Conservation (phyloP, 2,797 vertebrate species). For the Platyrinchus mystaceus region DNA sequence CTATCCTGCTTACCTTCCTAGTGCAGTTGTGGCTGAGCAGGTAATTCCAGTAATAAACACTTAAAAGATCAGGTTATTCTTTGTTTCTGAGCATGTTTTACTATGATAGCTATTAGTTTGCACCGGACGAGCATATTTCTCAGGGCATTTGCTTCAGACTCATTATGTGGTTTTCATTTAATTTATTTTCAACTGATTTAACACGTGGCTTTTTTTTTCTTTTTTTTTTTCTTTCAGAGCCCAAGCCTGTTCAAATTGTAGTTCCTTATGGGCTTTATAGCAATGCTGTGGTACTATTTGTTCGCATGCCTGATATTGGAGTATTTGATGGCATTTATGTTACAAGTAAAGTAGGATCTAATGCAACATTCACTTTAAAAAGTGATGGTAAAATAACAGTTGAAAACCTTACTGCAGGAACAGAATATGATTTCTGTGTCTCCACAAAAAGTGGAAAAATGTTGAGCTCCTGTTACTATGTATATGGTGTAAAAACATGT, state of each 20-base stretch:
- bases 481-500: conserved; percentile 81
- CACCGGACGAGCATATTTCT: neutral
- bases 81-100: neutral
- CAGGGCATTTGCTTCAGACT: neutral
- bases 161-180: neutral
- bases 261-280: conserved; percentile 71
- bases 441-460: conserved; percentile 76
- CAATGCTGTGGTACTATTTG: conserved; percentile 75
- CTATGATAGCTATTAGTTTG: neutral
- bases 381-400: conserved; percentile 65
- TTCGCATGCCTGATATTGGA: conserved; percentile 75
- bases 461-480: conserved; percentile 73
- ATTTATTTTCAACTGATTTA: neutral
- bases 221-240: conserved; percentile 70
- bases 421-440: conserved; percentile 78
- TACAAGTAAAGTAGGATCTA: conserved; percentile 52
- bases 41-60: neutral
- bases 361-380: conserved; percentile 56
- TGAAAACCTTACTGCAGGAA: conserved; percentile 78
- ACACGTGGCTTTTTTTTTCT: neutral
- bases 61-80: neutral
- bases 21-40: neutral
- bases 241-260: conserved; percentile 75
- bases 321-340: conserved; percentile 81
- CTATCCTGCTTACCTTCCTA: neutral